Base-by-base conservation (phyloP, 1,140 invertebrate genomes). In the Leptinotarsa undecemlineata region DNA sequence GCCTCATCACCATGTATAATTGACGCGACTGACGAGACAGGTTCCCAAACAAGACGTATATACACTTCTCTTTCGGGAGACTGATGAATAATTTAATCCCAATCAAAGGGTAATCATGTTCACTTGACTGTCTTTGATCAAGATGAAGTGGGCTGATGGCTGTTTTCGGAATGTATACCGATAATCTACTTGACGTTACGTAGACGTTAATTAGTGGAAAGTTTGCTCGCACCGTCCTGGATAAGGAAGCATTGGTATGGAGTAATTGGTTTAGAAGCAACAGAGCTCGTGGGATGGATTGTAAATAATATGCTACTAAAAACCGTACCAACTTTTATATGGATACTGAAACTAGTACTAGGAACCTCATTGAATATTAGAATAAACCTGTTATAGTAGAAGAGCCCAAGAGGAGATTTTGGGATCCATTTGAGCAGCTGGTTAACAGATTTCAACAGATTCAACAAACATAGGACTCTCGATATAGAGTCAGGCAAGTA, bases 141-240 rank as follows among this genome's bases (percentile, higher is more conserved):
- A 57, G 51, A 57, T 57, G 51, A 42, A 11, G 8, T 11, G 8
- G 2, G 33, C 8, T 42, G 33, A 57, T 57, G 51, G 4, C 51
- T 57, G 51, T 57, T 57, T 57, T 57, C 51, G 51, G 51, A 57
- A 57, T 19, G 51, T 57, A 57, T n/a, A 15, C n/a, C 14, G 51
- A 57, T 57, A 57, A 57, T 57, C 51, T n/a, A 57, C 51, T 57
- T 57, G 51, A 57, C 51, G 51, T 57, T 57, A n/a, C n/a, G n/a
- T 17, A n/a, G 51, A 57, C 51, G 15, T 57, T 57, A 57, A 57
- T 57, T 57, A 57, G 15, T 57, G 51, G 51, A 57, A 57, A 57
- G 51, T 57, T 57, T 57, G 51, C 51, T 57, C 15, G 51, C 51
- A 19, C 51, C 51, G 17, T 42, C 33, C 33, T 8, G 33, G 33